Percentiles rank a stretch among this genome's conserved stretches.
phyloP scores from a whole-genome alignment of 2,888 invertebrate genomes.

The Sarcophaga variegata region DNA sequence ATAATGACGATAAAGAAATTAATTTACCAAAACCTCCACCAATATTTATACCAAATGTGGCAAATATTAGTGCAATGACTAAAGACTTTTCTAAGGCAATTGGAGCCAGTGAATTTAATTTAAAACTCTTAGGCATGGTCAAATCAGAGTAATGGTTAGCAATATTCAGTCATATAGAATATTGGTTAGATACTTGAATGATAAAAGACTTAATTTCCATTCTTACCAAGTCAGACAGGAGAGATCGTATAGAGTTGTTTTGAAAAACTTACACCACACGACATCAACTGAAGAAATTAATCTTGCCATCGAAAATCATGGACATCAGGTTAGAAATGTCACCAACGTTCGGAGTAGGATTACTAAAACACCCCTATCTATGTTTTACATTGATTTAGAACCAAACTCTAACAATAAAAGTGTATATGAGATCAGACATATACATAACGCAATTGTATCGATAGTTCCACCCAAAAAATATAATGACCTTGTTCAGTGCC shows the following conservation, averaged over 20 bases:
- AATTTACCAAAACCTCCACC: conserved; percentile 27
- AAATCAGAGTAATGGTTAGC: conserved; percentile 30
- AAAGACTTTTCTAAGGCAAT: conserved; percentile 8
- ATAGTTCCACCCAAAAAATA: conserved; percentile 27
- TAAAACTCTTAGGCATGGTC: conserved; percentile 29
- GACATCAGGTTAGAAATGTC: conserved; percentile 47
- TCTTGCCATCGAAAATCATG: conserved; percentile 30
- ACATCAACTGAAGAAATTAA: conserved; percentile 38
- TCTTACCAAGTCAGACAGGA: no score
- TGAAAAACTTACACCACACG: conserved; percentile 52
- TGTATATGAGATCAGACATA: neutral
- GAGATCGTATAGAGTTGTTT: conserved; percentile 51
- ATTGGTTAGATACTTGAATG: conserved; percentile 15
- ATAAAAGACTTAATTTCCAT: neutral
- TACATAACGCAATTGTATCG: neutral
- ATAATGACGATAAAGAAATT: conserved; percentile 14
- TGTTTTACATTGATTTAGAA: conserved; percentile 6
- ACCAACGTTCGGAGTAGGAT: conserved; percentile 11
- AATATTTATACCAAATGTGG: conserved; percentile 32
- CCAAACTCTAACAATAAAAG: neutral
- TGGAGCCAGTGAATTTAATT: conserved; percentile 15
- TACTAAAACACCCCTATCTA: neutral
- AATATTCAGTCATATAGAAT: conserved; percentile 31
- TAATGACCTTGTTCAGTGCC: conserved; percentile 18
- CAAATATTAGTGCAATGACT: conserved; percentile 6